Percentiles rank a stretch among this genome's conserved stretches.
phyloP scores from a whole-genome alignment of 1,140 invertebrate species.

The silkworm (Bombyx mori) region ASM3026992v2 NC_085128.1:13248501-13249000 shows the following conservation, averaged over 20 bases:
- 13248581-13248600: constrained; percentile 1
- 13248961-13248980: no score
- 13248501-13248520: no score
- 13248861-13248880: constrained; percentile 28
- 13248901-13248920: constrained; percentile 5
- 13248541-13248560: no score
- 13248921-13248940: no score
- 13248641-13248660: constrained; percentile 35
- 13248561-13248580: no score
- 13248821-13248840: constrained; percentile 17
- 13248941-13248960: no score
- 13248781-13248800: constrained; percentile 27
- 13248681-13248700: constrained; percentile 41
- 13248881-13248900: constrained; percentile 20
- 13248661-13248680: constrained; percentile 42
- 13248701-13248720: constrained; percentile 21
- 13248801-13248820: constrained; percentile 27
- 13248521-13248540: no score
- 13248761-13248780: constrained; percentile 29
- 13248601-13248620: background rate
- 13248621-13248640: constrained; percentile 24
- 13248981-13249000: no score
- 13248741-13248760: constrained; percentile 25
- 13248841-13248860: constrained; percentile 28
- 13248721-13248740: constrained; percentile 25